Conservation (phyloP, 2,113 vertebrate genomes). For the Mesembrinibis cayennensis region DNA sequence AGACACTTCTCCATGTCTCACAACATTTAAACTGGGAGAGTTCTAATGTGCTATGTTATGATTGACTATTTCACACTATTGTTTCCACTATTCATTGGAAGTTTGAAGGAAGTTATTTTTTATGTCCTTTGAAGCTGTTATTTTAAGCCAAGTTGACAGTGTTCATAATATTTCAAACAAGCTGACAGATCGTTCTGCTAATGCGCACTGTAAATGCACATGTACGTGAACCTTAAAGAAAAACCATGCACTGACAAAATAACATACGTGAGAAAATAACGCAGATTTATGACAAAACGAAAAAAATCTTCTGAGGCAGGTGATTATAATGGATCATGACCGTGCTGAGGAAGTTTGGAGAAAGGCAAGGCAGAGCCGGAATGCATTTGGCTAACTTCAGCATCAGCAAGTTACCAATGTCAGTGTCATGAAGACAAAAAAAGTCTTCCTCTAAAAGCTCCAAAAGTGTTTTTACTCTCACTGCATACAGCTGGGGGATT, state of each 20-base stretch:
- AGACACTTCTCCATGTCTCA: not conserved
- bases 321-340: slow-evolving; percentile 50
- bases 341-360: slow-evolving; percentile 14
- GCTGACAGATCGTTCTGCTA: not conserved
- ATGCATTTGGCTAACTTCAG: slow-evolving; percentile 34
- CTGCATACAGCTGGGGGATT: slow-evolving; percentile 25
- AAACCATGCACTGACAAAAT: slow-evolving; percentile 12
- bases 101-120: slow-evolving; percentile 49
- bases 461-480: slow-evolving; percentile 18
- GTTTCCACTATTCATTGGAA: slow-evolving; percentile 28
- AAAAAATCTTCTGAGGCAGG: slow-evolving; percentile 29
- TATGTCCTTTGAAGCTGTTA: slow-evolving; percentile 37
- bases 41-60: not conserved
- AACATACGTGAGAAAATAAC: slow-evolving; percentile 18
- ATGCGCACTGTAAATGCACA: slow-evolving; percentile 32
- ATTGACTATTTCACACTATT: not conserved
- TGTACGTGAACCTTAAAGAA: not conserved
- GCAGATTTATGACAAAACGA: slow-evolving; percentile 33
- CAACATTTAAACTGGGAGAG: not conserved
- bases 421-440: not conserved
- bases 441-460: not conserved
- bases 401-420: not conserved
- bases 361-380: not conserved
- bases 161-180: slow-evolving; percentile 55
- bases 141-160: slow-evolving; percentile 50